phyloP scores from a whole-genome alignment of 2,113 vertebrate genomes.

The Gorsachius goisagi region DNA sequence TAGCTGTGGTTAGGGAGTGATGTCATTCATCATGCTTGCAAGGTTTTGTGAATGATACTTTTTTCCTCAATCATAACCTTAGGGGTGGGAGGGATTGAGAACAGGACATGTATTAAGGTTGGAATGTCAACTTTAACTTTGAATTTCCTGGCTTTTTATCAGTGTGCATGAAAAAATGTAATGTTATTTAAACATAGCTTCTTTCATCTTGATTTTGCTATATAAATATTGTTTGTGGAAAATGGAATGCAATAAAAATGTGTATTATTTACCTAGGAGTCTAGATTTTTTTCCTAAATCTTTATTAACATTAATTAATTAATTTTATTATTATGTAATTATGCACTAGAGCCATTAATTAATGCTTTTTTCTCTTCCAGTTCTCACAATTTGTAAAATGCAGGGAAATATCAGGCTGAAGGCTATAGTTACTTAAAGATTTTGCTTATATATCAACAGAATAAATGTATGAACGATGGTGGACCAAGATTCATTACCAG shows the following conservation, averaged over 20 bases:
- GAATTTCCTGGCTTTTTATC: slow-evolving; percentile 51
- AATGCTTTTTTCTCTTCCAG: background rate
- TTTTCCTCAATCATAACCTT: slow-evolving; percentile 25
- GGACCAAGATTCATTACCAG: background rate
- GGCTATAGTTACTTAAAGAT: background rate
- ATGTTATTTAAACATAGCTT: slow-evolving; percentile 5
- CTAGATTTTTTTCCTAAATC: background rate
- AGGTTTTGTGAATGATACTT: slow-evolving; percentile 1
- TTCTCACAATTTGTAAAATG: background rate
- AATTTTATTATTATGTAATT: background rate
- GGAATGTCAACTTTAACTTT: slow-evolving; percentile 24
- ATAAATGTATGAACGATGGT: background rate
- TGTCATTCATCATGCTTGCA: slow-evolving; percentile 4
- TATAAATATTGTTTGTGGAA: background rate
- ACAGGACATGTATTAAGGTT: background rate
- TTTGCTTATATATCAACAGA: background rate
- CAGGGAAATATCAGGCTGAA: background rate
- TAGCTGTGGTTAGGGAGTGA: background rate
- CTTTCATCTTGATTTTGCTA: slow-evolving; percentile 16
- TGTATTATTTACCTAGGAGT: background rate
- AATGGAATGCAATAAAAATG: background rate
- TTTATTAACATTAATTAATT: background rate
- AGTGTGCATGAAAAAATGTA: background rate
- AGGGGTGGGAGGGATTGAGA: background rate
- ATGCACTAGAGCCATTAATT: background rate